Base-by-base conservation (phyloP, 2,113 vertebrate species). In the Tringa solitaria region DNA sequence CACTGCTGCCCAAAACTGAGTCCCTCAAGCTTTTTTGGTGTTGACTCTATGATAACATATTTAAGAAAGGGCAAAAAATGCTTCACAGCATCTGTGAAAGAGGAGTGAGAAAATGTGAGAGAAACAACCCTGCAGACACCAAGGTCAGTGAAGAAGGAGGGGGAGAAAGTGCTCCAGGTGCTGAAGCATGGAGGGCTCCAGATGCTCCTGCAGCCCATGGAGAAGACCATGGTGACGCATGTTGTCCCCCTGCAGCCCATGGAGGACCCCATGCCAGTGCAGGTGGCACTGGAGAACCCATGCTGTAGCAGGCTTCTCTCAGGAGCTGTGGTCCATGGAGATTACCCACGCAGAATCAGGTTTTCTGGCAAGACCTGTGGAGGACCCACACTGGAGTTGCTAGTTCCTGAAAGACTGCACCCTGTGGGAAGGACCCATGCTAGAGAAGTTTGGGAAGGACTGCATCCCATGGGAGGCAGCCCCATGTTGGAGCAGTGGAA, bases 181-280 rank as follows among this genome's bases (percentile, higher is more conserved):
- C n/a, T 0, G 1, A 24, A 90, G 33, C 32, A 43, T 48, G 45
- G 45, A 46, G 45, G 45, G 45, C 19, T 46, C 19, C 24, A 69
- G 26, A 45, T 43, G 63, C 5, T 18, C 11, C 60, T 39, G 28
- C 30, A 60, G 61, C 9, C 46, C 4, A 0, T 60, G 67, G 28
- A 50, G 70, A 32, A 51, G 57, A 14, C 2, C 14, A 3, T 37
- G 20, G 30, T 32, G 20, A 65, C 3, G 4, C 13, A n/a, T 0
- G 0, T 3, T 56, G 26, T 57, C 3, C 3, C 30, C 11, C 23
- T 81, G 33, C 54, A 60, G 50, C 54, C 20, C 0, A 0, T 21
- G 43, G 4, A 54, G 14, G 10, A 63, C 6, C 12, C 39, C 6
- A 2, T 3, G 8, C 0, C 0, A 9, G 39, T 89, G 20, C 10